Conservation (phyloP, 2,797 vertebrate species). For the Rhinichthys osculus region DNA sequence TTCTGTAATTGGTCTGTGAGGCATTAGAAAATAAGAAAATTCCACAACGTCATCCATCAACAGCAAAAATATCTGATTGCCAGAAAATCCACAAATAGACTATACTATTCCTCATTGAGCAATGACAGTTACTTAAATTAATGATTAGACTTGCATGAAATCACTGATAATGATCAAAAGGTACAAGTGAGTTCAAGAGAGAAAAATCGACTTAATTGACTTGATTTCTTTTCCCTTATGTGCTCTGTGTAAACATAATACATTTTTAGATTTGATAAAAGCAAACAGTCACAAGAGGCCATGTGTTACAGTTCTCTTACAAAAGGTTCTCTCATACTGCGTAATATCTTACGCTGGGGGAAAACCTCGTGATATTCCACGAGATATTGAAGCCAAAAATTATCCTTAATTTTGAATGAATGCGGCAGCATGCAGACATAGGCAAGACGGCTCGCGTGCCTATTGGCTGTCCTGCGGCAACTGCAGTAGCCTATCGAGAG, state of each 20-base stretch:
- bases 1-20: constrained; percentile 24
- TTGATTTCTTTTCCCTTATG: neutral
- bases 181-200: neutral
- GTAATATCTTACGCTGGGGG: too few species aligned
- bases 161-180: neutral
- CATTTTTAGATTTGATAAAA: neutral
- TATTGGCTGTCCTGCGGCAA: too few species aligned
- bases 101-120: neutral
- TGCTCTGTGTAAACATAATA: neutral
- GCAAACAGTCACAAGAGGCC: neutral
- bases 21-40: neutral
- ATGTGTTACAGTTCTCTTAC: neutral
- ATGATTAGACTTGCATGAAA: constrained; percentile 27
- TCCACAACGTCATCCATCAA: neutral
- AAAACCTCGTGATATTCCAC: too few species aligned
- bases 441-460: too few species aligned
- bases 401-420: too few species aligned
- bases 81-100: neutral
- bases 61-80: neutral
- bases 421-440: too few species aligned
- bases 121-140: constrained; percentile 27
- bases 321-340: too few species aligned
- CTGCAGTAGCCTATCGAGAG: too few species aligned
- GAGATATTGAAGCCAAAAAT: too few species aligned
- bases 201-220: neutral